Percentiles rank a stretch among this genome's conserved stretches.
These are phyloP conservation scores for Rhinolophus ferrumequinum DNA, from an alignment of 2,113 vertebrate genomes.

Conservation along the genomic window DNA sequence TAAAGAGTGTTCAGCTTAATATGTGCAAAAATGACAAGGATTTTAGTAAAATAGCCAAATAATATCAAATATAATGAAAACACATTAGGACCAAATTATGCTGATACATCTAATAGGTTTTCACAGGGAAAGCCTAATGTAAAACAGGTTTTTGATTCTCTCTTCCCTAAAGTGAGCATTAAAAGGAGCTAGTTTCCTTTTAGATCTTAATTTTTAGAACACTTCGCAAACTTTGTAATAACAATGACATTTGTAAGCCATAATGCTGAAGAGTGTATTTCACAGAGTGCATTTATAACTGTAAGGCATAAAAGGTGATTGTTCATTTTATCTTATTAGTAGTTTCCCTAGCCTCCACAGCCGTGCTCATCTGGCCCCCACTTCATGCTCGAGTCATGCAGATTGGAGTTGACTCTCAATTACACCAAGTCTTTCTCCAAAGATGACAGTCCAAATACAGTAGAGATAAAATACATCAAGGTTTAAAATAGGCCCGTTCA, in stretches of 20 bases:
- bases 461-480: slow-evolving; percentile 96
- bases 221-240: slow-evolving; percentile 67
- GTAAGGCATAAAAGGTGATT: slow-evolving; percentile 81
- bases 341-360: slow-evolving; percentile 82
- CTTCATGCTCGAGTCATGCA: slow-evolving; percentile 89
- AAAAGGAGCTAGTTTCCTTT: not conserved
- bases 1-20: slow-evolving; percentile 34
- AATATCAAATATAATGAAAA: slow-evolving; percentile 69
- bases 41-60: slow-evolving; percentile 59
- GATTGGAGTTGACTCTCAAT: slow-evolving; percentile 96
- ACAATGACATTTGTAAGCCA: slow-evolving; percentile 68
- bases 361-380: slow-evolving; percentile 83
- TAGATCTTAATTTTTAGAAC: slow-evolving; percentile 24
- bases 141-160: slow-evolving; percentile 50
- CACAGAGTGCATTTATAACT: slow-evolving; percentile 73
- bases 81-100: slow-evolving; percentile 61
- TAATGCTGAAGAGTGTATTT: slow-evolving; percentile 70
- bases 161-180: not conserved
- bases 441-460: slow-evolving; percentile 95
- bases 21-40: slow-evolving; percentile 57
- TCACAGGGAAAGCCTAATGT: slow-evolving; percentile 45
- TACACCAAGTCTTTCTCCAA: slow-evolving; percentile 91
- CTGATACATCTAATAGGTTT: slow-evolving; percentile 48
- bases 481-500: slow-evolving; percentile 97
- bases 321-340: slow-evolving; percentile 87